Conservation (phyloP, 2,113 vertebrate genomes). For the Pteruthius melanotis region DNA sequence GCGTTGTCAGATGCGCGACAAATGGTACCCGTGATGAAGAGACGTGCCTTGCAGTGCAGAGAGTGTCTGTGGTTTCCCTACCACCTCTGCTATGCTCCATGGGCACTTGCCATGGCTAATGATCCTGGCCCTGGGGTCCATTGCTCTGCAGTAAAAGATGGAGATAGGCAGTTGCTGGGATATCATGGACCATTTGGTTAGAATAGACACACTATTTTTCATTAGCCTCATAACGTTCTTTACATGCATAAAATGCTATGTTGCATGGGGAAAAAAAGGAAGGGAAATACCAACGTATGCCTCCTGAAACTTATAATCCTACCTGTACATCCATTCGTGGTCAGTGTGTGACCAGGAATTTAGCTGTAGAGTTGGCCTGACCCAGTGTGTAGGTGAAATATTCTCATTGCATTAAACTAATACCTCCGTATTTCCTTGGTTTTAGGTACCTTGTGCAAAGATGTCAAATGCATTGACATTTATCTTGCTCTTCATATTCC, state of each 20-base stretch:
- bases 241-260: not conserved
- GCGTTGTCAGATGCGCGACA: rapidly evolving
- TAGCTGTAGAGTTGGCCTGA: not conserved
- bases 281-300: rapidly evolving
- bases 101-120: not conserved
- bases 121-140: no score
- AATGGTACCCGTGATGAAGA: not conserved
- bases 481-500: conserved; percentile 53
- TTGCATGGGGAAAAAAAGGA: not conserved
- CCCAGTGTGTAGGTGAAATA: not conserved
- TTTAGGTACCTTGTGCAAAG: conserved; percentile 50
- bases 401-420: not conserved
- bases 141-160: no score
- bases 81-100: not conserved
- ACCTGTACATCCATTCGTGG: rapidly evolving
- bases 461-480: not conserved
- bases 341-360: not conserved
- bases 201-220: no score
- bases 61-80: not conserved
- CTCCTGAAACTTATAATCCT: not conserved
- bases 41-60: no score
- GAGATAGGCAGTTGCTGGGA: no score
- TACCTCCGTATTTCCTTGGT: not conserved
- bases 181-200: not conserved
- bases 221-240: rapidly evolving